Conservation (phyloP, 2,888 invertebrate genomes). For the Heliconius ismenius region DNA sequence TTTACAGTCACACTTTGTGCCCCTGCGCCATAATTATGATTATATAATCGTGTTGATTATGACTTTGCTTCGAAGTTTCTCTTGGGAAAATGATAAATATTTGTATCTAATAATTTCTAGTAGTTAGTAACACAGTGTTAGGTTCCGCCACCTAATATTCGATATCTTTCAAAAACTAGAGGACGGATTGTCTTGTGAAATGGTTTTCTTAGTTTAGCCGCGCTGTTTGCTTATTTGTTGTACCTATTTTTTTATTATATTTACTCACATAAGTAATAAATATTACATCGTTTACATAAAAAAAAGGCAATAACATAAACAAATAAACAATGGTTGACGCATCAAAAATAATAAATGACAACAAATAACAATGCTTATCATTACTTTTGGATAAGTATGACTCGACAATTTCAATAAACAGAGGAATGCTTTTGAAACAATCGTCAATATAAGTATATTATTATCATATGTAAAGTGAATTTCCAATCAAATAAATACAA, state of each 20-base stretch:
- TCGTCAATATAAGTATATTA: neutral
- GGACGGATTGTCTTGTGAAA: neutral
- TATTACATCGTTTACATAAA: neutral
- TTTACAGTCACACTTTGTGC: too few species aligned
- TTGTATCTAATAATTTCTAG: too few species aligned
- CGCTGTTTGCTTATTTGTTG: neutral
- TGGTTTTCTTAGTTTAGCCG: neutral
- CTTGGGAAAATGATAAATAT: too few species aligned
- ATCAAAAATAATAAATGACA: conserved; percentile 1
- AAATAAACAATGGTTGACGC: neutral
- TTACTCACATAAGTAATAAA: neutral
- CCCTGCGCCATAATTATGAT: too few species aligned
- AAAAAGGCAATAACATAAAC: neutral
- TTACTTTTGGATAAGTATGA: neutral
- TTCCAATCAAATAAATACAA: conserved; percentile 3
- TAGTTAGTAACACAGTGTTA: too few species aligned
- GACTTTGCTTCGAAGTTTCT: too few species aligned
- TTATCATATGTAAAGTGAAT: conserved; percentile 1
- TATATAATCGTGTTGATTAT: too few species aligned
- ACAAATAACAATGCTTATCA: neutral
- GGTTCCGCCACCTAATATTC: neutral
- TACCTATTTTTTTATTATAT: neutral
- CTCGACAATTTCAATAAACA: neutral
- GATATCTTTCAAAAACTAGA: neutral
- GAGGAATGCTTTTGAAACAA: conserved; percentile 12